Conservation (phyloP, 1,140 invertebrate genomes). For the Popillia japonica region DNA sequence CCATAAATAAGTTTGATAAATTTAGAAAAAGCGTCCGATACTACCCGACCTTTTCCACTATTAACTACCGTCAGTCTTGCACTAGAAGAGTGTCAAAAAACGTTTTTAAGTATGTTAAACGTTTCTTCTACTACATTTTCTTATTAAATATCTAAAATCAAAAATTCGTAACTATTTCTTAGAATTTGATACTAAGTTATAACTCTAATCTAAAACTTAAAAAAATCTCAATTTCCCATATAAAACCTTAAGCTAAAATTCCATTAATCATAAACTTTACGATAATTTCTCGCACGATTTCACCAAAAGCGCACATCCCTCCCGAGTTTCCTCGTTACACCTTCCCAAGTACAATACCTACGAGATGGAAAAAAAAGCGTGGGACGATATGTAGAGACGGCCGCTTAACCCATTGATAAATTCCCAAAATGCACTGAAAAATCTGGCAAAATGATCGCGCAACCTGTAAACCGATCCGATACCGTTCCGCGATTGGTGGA, state of each 20-base stretch:
- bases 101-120: no score
- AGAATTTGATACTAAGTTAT: no score
- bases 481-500: constrained; percentile 4
- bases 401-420: constrained; percentile 4
- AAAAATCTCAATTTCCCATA: background rate
- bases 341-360: background rate
- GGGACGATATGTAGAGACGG: background rate
- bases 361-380: background rate
- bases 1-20: no score
- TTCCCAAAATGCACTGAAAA: constrained; percentile 12
- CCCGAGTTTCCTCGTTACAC: background rate
- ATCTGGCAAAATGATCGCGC: constrained; percentile 1
- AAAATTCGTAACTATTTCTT: no score
- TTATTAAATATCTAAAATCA: no score
- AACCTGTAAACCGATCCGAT: background rate
- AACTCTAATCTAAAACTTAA: background rate
- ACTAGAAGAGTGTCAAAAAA: no score
- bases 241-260: background rate
- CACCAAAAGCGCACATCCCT: background rate
- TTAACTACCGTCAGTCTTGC: no score
- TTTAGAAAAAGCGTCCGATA: no score
- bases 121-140: no score
- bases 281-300: background rate
- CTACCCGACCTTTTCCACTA: no score
- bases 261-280: background rate